Conservation (phyloP, 2,888 invertebrate species). For the Acrobasis repandana region DNA sequence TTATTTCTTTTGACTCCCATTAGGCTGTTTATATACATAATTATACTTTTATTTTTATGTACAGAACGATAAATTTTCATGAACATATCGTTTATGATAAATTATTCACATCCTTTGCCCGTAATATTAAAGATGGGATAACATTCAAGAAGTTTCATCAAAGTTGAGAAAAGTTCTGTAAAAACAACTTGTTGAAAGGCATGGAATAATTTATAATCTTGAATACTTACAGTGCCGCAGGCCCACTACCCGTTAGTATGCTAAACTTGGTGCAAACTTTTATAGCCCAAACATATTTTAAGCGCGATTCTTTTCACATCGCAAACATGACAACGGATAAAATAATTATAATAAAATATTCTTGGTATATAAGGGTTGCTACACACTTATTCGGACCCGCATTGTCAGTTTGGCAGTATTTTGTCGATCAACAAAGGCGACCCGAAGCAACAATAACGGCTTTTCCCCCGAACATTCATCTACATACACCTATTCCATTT, state of each 20-base stretch:
- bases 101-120: conserved; percentile 27
- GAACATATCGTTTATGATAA: conserved; percentile 8
- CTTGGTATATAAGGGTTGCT: too few relatives aligned
- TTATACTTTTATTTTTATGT: conserved; percentile 26
- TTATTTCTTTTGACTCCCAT: conserved; percentile 60
- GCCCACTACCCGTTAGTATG: conserved; percentile 3
- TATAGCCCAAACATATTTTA: conserved; percentile 1
- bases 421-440: too few relatives aligned
- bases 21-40: conserved; percentile 27
- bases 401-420: too few relatives aligned
- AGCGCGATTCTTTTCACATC: neutral
- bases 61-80: neutral
- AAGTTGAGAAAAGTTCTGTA: conserved; percentile 27
- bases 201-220: conserved; percentile 28
- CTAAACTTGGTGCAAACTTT: conserved; percentile 7
- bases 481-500: too few relatives aligned
- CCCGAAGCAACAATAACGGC: too few relatives aligned
- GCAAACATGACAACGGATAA: too few relatives aligned
- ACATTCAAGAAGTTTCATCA: conserved; percentile 25
- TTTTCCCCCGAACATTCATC: too few relatives aligned
- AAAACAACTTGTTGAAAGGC: conserved; percentile 28
- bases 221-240: conserved; percentile 22
- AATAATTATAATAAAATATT: neutral
- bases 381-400: too few relatives aligned
- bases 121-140: conserved; percentile 18